phyloP scores from a whole-genome alignment of 2,797 vertebrate genomes.

The Gobionotothen gibberifrons region DNA sequence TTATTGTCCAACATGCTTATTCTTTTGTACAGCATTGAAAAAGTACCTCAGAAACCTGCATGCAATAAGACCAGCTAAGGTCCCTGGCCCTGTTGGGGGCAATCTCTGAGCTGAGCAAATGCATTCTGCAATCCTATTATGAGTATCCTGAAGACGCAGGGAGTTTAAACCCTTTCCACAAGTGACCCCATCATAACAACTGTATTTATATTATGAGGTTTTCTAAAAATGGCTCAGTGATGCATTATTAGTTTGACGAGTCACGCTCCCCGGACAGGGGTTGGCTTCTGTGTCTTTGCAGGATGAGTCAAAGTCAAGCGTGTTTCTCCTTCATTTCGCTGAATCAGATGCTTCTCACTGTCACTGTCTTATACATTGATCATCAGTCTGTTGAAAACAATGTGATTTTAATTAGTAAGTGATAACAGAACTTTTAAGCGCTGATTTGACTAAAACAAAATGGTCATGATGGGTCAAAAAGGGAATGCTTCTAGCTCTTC shows the following conservation, averaged over 20 bases:
- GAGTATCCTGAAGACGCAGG: slow-evolving; percentile 19
- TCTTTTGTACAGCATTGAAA: slow-evolving; percentile 2
- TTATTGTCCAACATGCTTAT: slow-evolving; percentile 15
- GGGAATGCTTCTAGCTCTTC: not conserved
- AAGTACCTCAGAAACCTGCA: slow-evolving; percentile 26
- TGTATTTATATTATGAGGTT: slow-evolving; percentile 15
- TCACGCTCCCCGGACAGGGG: slow-evolving; percentile 13
- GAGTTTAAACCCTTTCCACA: slow-evolving; percentile 27
- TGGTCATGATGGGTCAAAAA: not conserved
- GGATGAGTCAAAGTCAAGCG: not conserved
- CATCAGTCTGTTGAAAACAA: not conserved
- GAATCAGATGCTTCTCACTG: slow-evolving; percentile 11
- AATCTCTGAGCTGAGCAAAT: slow-evolving; percentile 44
- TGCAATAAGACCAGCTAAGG: slow-evolving; percentile 45
- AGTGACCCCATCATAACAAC: slow-evolving; percentile 33
- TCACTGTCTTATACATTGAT: not conserved
- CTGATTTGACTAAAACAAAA: not conserved
- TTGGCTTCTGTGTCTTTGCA: not conserved
- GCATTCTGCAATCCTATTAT: slow-evolving; percentile 50
- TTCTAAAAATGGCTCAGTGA: slow-evolving; percentile 25
- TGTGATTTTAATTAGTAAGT: not conserved
- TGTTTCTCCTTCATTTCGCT: slow-evolving; percentile 11
- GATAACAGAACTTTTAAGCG: not conserved
- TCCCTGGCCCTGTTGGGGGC: slow-evolving; percentile 51
- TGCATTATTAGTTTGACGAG: slow-evolving; percentile 12